Conservation (phyloP, 2,888 invertebrate species). For the Noctua janthe region DNA sequence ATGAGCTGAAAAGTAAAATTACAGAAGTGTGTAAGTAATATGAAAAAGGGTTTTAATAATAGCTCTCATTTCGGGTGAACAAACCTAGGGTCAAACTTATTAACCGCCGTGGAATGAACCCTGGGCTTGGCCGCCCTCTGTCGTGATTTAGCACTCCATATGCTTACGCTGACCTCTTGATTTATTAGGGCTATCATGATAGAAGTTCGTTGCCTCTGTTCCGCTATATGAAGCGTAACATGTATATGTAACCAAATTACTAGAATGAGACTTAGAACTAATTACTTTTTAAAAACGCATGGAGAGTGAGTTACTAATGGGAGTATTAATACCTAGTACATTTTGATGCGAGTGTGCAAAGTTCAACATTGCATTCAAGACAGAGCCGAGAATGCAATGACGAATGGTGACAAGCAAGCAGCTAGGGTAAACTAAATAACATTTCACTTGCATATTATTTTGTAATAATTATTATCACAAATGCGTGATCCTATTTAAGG, state of each 20-base stretch:
- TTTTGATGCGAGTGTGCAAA: background rate
- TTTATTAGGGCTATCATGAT: conserved; percentile 25
- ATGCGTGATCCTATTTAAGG: background rate
- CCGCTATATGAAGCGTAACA: background rate
- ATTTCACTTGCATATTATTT: background rate
- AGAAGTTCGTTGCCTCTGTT: conserved; percentile 37
- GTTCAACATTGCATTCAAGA: no score
- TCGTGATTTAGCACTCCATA: conserved; percentile 45
- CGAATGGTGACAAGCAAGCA: background rate
- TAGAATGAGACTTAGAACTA: background rate
- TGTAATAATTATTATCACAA: background rate
- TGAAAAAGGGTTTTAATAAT: background rate
- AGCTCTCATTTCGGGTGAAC: conserved; percentile 29
- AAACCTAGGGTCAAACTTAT: conserved; percentile 30
- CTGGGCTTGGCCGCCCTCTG: conserved; percentile 22
- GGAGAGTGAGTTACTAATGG: background rate
- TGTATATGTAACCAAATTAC: background rate
- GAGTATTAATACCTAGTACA: background rate
- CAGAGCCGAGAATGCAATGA: background rate
- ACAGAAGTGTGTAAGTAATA: background rate
- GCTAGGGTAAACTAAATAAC: background rate
- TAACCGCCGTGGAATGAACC: conserved; percentile 38
- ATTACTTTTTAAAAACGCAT: conserved; percentile 11
- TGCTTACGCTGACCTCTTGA: conserved; percentile 38
- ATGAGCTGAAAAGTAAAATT: background rate